These are phyloP conservation scores for Gambusia yucatana DNA, from an alignment of 2,797 vertebrate species.

Conservation along the genomic window DNA sequence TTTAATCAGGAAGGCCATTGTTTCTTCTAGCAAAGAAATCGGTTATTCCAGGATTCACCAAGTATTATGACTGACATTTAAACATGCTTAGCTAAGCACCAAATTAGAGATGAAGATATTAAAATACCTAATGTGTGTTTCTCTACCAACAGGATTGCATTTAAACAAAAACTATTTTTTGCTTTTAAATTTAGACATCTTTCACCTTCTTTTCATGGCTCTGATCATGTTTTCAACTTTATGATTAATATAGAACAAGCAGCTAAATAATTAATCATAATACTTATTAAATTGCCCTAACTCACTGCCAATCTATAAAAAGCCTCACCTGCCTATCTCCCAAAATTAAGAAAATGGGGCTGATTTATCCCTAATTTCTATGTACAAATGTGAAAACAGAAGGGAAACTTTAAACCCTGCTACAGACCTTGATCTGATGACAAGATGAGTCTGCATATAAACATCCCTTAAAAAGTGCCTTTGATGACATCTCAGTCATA, in stretches of 20 bases:
- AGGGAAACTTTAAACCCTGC: background rate
- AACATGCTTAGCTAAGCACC: background rate
- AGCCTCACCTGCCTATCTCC: background rate
- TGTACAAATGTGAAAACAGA: background rate
- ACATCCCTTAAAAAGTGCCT: background rate
- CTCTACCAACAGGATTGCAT: background rate
- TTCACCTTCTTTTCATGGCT: no score
- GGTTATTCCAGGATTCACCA: conserved; percentile 12
- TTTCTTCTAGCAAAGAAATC: background rate
- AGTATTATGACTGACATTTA: conserved; percentile 11
- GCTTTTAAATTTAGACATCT: no score
- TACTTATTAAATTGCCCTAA: background rate
- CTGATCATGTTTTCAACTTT: background rate
- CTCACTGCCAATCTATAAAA: background rate
- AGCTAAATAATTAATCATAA: background rate
- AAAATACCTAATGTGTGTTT: background rate
- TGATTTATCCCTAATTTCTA: background rate
- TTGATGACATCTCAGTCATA: no score
- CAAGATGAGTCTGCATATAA: background rate
- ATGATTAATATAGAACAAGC: background rate
- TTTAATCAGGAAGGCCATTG: background rate
- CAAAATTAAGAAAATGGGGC: background rate
- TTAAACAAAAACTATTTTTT: no score
- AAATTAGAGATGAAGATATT: conserved; percentile 1
- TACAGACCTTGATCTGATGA: background rate